Conservation (phyloP, 2,888 invertebrate genomes). For the Baronia brevicornis region DNA sequence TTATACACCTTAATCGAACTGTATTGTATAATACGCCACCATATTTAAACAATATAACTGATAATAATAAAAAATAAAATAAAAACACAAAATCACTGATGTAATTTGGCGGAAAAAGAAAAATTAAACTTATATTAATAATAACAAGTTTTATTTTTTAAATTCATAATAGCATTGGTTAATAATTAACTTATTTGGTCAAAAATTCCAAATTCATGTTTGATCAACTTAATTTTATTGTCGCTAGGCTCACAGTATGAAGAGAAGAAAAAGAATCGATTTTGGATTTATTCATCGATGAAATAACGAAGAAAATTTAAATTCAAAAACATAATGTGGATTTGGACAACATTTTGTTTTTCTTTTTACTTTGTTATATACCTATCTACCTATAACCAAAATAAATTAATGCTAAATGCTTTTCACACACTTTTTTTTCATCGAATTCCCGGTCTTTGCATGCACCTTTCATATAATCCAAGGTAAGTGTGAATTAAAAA, state of each 20-base stretch:
- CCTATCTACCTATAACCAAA: too few relatives aligned
- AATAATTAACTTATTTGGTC: background rate
- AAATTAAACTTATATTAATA: too few relatives aligned
- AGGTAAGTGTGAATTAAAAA: too few relatives aligned
- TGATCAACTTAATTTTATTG: constrained; percentile 53
- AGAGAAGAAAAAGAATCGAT: constrained; percentile 39
- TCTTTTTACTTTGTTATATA: constrained; percentile 28
- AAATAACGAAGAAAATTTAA: constrained; percentile 54
- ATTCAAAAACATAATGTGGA: constrained; percentile 45
- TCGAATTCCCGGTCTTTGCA: constrained; percentile 23
- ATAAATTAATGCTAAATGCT: constrained; percentile 53
- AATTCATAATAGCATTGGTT: too few relatives aligned
- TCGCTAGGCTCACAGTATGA: constrained; percentile 71
- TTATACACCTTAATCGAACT: too few relatives aligned
- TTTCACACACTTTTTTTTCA: constrained; percentile 38
- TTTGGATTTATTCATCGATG: constrained; percentile 39
- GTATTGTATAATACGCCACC: too few relatives aligned
- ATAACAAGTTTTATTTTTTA: too few relatives aligned
- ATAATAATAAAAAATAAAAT: too few relatives aligned
- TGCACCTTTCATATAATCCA: too few relatives aligned
- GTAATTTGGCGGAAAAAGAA: too few relatives aligned
- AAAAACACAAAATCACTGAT: too few relatives aligned
- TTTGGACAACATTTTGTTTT: constrained; percentile 46
- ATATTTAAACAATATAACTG: too few relatives aligned
- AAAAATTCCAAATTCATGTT: constrained; percentile 61